Percentiles rank a stretch among this genome's conserved stretches.
phyloP scores from a whole-genome alignment of 35 echinoderm and acorn worm species.

The Ophioderma brevispina region DNA sequence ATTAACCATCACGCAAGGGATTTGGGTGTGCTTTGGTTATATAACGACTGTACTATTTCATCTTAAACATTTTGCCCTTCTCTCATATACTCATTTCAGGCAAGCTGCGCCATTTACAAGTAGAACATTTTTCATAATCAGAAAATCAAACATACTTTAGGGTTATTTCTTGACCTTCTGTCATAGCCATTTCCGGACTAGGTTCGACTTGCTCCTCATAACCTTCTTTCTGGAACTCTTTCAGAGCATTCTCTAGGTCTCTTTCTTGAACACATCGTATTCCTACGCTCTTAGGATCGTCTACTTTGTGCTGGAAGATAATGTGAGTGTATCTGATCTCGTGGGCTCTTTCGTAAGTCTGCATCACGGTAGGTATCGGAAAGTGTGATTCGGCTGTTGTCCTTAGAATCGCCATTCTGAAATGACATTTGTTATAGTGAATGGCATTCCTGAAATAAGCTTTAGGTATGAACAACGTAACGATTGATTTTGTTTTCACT shows the following conservation, averaged over 20 bases:
- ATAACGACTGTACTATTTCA: too few relatives aligned
- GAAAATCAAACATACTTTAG: constrained; percentile 75
- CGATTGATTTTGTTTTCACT: too few relatives aligned
- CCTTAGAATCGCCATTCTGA: constrained; percentile 62
- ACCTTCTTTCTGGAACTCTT: constrained; percentile 49
- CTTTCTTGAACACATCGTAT: constrained; percentile 50
- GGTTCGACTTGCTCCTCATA: constrained; percentile 65
- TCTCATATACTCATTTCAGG: too few relatives aligned
- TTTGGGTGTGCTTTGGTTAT: too few relatives aligned
- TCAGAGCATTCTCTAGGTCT: constrained; percentile 57
- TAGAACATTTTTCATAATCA: too few relatives aligned
- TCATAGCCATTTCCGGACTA: constrained; percentile 72
- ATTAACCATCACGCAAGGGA: too few relatives aligned
- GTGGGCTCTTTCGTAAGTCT: constrained; percentile 62
- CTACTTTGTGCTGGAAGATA: constrained; percentile 67
- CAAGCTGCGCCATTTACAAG: too few relatives aligned
- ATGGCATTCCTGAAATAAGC: too few relatives aligned
- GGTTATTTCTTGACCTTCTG: constrained; percentile 76
- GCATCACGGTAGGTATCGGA: constrained; percentile 53
- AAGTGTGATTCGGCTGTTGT: constrained; percentile 51
- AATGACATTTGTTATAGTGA: background rate
- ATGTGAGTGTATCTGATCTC: constrained; percentile 75
- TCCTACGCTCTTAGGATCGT: constrained; percentile 57
- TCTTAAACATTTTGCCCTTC: too few relatives aligned
- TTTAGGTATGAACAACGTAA: too few relatives aligned